A percentile compares a stretch with the other conserved stretches of the same genome.
Conservation (phyloP, 2,113 vertebrate genomes). For the Mugil cephalus region DNA sequence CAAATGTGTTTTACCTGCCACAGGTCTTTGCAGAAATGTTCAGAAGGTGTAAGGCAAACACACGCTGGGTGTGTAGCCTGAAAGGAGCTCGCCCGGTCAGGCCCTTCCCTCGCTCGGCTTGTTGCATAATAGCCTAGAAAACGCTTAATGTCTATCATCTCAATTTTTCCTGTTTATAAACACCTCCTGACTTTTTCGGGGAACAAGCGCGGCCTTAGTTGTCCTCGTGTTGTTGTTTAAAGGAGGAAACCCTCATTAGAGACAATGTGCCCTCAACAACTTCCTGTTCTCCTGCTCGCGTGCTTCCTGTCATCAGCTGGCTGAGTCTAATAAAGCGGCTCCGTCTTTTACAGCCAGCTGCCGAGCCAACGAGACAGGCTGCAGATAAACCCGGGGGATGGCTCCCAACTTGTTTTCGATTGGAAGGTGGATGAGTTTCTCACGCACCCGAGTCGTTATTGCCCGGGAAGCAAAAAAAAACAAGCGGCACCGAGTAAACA, state of each 20-base stretch:
- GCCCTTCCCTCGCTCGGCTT: not conserved
- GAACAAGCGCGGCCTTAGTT: constrained; percentile 24
- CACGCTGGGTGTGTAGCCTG: constrained; percentile 8
- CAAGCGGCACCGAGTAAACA: constrained; percentile 50
- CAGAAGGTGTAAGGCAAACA: constrained; percentile 48
- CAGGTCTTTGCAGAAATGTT: constrained; percentile 34
- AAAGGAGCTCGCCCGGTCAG: constrained; percentile 12
- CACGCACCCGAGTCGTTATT: constrained; percentile 31
- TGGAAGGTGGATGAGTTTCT: constrained; percentile 35
- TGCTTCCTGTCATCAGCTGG: constrained; percentile 75
- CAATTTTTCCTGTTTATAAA: constrained; percentile 23
- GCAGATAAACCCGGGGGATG: constrained; percentile 12
- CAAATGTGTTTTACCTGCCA: constrained; percentile 27
- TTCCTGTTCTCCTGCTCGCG: constrained; percentile 69
- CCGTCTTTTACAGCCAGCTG: constrained; percentile 33
- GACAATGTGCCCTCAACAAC: constrained; percentile 68
- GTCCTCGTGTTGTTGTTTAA: constrained; percentile 72
- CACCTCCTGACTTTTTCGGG: not conserved
- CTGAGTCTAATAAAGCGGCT: constrained; percentile 42
- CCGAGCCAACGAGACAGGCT: constrained; percentile 16
- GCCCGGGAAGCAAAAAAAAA: constrained; percentile 63
- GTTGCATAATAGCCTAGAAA: not conserved
- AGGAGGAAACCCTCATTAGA: constrained; percentile 75
- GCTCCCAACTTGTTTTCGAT: constrained; percentile 11
- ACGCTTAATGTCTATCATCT: not conserved